Percentiles rank a stretch among this genome's conserved stretches.
These are phyloP conservation scores for Metalampra italica DNA, from an alignment of 2,888 invertebrate species.

Conservation along the genomic window DNA sequence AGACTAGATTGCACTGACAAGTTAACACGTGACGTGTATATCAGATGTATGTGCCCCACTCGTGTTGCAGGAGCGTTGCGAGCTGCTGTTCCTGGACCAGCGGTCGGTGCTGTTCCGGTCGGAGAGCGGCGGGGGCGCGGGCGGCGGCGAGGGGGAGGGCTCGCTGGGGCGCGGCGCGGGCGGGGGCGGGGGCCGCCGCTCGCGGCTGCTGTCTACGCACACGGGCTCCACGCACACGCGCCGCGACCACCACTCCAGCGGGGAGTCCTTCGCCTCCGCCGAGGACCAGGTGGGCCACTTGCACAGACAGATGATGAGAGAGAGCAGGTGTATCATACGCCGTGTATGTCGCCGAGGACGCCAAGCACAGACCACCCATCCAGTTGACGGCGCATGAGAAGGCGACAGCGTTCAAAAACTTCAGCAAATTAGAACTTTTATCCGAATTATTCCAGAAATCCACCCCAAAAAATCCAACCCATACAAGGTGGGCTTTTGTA, in stretches of 20 bases:
- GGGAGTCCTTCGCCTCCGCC: conserved; percentile 97
- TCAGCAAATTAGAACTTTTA: no score
- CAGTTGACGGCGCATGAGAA: no score
- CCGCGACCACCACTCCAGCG: conserved; percentile 87
- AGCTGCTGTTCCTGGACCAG: conserved; percentile 92
- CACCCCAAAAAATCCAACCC: no score
- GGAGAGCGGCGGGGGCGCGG: conserved; percentile 80
- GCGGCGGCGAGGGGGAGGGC: conserved; percentile 43
- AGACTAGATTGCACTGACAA: no score
- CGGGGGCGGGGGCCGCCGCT: conserved; percentile 46
- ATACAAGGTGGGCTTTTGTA: no score
- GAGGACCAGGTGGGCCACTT: conserved; percentile 84
- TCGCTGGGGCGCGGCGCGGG: conserved; percentile 26
- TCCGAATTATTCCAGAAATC: no score
- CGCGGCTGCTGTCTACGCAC: conserved; percentile 63
- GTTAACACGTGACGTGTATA: no score
- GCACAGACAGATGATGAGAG: background rate
- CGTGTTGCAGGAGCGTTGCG: conserved; percentile 87
- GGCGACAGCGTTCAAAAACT: no score
- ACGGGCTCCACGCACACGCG: conserved; percentile 63
- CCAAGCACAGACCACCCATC: no score
- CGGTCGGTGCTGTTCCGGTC: conserved; percentile 91
- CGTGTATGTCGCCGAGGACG: no score
- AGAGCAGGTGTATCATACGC: background rate
- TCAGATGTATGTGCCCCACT: no score